Evolutionary conservation across 2,797 vertebrate species (phyloP), one percentile per base, ranked within the genome.

Genomic region (Pangasius krempfi): DNA sequence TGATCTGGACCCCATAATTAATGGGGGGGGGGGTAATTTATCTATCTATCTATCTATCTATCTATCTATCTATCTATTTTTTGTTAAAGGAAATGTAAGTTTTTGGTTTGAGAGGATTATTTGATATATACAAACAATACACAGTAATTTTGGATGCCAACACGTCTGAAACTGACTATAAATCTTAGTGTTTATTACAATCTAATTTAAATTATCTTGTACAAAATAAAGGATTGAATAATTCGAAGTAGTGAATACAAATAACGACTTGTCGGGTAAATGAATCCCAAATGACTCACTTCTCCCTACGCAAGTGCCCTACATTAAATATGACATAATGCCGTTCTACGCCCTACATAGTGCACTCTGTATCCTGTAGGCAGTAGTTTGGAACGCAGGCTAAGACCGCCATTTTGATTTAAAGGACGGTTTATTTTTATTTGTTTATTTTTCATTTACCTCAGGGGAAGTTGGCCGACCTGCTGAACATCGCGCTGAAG

Each of bases 381-480:
- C 9, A 14, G 3, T 12, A 13, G 30, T 40, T 37, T 50, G 14
- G 27, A 64, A 44, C 40, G 3, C 60, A 30, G 8, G 0, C 80
- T 25, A 5, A 5, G 1, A 0, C 58, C 60, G 25, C 40, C 37
- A 60, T 60, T 73, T 60, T 58, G 25, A 64, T 33, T 20, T 8
- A 62, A 16, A 22, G 1, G 22, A 5, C 10, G 44, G 2, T 64
- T 37, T 56, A 0, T 76, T 64, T n/a, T 5, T 20, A 3, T 79
- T 10, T 73, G 2, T 27, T 52, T 25, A 5, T n/a, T 5, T 52
- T n/a, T 5, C 37, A 88, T 90, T 84, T 91, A 60, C 83, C 68
- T 79, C 95, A 99, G 98, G 97, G 97, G 93, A 98, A 97, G 97
- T 56, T 99, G 94, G 96, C 96, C 1, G 97, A 98, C n/a, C 96